Evolutionary conservation across 2,113 vertebrate species (phyloP).

Genomic region (Macrotis lagotis): DNA sequence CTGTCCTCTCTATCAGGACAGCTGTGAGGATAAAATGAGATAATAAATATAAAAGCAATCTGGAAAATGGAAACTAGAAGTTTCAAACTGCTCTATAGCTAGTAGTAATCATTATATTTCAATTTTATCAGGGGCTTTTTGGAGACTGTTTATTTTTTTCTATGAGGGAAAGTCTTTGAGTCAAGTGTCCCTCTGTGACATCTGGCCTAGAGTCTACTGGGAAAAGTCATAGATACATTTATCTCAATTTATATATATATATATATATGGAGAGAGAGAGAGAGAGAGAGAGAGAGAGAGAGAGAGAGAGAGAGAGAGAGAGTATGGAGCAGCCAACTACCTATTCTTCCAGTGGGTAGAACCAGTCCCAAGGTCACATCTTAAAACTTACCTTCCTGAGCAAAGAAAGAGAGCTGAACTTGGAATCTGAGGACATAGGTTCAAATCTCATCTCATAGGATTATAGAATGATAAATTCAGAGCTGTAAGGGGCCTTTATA

Average conservation of each 20-base stretch:
- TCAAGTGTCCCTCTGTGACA: too few species aligned
- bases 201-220: too few species aligned
- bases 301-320: too few species aligned
- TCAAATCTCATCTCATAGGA: neutral
- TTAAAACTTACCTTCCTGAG: neutral
- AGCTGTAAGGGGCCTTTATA: neutral
- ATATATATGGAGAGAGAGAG: too few species aligned
- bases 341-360: neutral
- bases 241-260: too few species aligned
- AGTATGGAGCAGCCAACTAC: neutral
- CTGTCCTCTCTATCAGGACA: neutral
- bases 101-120: neutral
- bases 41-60: neutral
- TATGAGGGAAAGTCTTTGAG: neutral
- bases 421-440: neutral
- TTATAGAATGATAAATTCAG: neutral
- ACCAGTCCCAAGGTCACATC: neutral
- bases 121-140: neutral
- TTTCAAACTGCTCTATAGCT: neutral
- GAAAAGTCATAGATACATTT: too few species aligned
- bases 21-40: neutral
- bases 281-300: too few species aligned
- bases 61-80: neutral
- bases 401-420: neutral
- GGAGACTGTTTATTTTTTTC: neutral